These are phyloP conservation scores for Leiothrix lutea DNA, from an alignment of 2,113 vertebrate species.

Conservation along the genomic window DNA sequence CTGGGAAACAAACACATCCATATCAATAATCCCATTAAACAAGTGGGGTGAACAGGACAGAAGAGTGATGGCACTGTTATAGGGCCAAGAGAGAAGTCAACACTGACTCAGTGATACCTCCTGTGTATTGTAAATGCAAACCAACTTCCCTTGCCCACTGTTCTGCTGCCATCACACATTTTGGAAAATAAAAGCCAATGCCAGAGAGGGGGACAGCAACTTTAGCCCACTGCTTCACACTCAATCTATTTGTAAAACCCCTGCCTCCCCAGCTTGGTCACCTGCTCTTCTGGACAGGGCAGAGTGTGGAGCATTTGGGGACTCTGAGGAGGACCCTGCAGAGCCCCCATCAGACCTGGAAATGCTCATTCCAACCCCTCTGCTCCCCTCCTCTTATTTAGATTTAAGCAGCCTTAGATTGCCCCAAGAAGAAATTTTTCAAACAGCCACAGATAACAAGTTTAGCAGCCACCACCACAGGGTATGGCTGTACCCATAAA, in stretches of 20 bases:
- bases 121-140: not conserved
- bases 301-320: not conserved
- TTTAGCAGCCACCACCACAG: not conserved
- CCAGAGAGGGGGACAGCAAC: not conserved
- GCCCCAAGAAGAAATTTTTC: not conserved
- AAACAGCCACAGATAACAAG: not conserved
- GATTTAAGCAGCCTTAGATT: not conserved
- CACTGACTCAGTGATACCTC: rapidly evolving
- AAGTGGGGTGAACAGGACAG: not conserved
- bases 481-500: not conserved
- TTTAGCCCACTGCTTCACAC: not conserved
- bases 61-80: rapidly evolving
- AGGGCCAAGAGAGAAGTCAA: not conserved
- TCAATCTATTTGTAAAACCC: not conserved
- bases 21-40: not conserved
- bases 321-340: not conserved
- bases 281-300: not conserved
- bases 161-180: not conserved
- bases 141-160: not conserved
- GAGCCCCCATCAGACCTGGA: not conserved
- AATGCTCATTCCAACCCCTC: not conserved
- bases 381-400: not conserved
- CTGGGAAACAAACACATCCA: not conserved
- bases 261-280: not conserved
- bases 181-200: not conserved